Evolutionary conservation across 1,140 invertebrate species (phyloP), one percentile per base, ranked within the genome.

Genomic region (Achroia grisella): DNA sequence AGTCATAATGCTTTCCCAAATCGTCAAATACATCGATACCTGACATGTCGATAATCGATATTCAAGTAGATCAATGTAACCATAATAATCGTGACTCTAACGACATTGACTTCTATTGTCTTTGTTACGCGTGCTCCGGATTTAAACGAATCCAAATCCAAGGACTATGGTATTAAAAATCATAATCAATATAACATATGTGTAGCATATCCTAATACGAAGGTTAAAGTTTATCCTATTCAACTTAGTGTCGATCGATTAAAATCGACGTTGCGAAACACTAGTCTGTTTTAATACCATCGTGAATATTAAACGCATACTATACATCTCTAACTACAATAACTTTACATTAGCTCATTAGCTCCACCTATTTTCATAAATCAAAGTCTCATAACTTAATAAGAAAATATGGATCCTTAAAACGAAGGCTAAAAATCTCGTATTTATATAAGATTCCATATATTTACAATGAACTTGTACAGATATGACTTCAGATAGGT

Each of bases 41-140:
- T 48, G 52, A 61, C 58, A 69, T 58, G 46, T 48, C 4, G 40
- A 63, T 60, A 66, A 63, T 74, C 60, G 65, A 71, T 70, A 68
- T 66, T 57, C 48, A 51, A 58, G 29, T 14, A 35, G 61, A 44
- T 51, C 34, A 62, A 58, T 52, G 60, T 60, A 53, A 64, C 62
- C 51, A 68, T 67, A 68, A 59, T 59, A 55, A 42, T 79, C 73
- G 75, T 79, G 75, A 65, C 66, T 10, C 34, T 56, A 64, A 66
- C 54, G 72, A 66, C 73, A 78, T 79, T 79, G 75, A 40, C 47
- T 44, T 39, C 35, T 54, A 70, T 73, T 78, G 71, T 78, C 63
- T 74, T 61, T 66, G 49, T 58, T 58, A 31, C 54, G 47, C 53
- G 48, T 62, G 71, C 59, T 65, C 74, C 69, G 74, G 67, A 77